Percentiles rank a stretch among this genome's conserved stretches.
Conservation (phyloP, 2,797 vertebrate species). For the Menidia menidia region DNA sequence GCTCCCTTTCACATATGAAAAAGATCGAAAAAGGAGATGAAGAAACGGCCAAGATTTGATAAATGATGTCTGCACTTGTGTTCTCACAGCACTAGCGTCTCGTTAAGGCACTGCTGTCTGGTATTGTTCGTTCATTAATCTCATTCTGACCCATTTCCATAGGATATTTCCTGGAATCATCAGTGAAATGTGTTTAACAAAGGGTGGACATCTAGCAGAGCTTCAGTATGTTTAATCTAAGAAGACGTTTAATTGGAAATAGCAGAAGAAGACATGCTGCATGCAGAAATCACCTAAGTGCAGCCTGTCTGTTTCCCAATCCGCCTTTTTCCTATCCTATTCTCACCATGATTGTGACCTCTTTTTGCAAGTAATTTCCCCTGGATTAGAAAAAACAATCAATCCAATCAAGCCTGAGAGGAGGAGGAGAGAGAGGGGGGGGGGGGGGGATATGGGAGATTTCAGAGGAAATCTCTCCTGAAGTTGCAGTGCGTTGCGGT, state of each 20-base stretch:
- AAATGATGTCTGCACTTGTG: too few relatives aligned
- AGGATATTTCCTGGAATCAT: not conserved
- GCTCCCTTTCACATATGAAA: not conserved
- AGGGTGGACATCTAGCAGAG: not conserved
- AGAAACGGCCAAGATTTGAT: not conserved
- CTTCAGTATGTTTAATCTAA: conserved; percentile 18
- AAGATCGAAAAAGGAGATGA: not conserved
- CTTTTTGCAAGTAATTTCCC: conserved; percentile 81
- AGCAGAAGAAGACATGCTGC: not conserved
- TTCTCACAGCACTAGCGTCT: too few relatives aligned
- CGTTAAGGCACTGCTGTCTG: not conserved
- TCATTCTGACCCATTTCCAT: conserved; percentile 3
- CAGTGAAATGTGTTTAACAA: conserved; percentile 2
- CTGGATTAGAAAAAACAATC: conserved; percentile 86
- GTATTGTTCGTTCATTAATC: not conserved
- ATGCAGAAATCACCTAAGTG: conserved; percentile 25
- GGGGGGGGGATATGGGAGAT: conserved; percentile 35
- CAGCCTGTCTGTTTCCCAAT: not conserved
- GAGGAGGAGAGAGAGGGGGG: not conserved
- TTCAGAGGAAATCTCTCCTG: conserved; percentile 79
- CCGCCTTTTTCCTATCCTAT: conserved; percentile 48
- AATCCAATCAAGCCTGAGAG: conserved; percentile 80
- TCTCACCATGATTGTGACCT: conserved; percentile 71
- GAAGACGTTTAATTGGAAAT: conserved; percentile 22
- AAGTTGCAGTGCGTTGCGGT: conserved; percentile 77